Conservation (phyloP, 1,140 invertebrate species). For the Eupristina koningsbergeri region DNA sequence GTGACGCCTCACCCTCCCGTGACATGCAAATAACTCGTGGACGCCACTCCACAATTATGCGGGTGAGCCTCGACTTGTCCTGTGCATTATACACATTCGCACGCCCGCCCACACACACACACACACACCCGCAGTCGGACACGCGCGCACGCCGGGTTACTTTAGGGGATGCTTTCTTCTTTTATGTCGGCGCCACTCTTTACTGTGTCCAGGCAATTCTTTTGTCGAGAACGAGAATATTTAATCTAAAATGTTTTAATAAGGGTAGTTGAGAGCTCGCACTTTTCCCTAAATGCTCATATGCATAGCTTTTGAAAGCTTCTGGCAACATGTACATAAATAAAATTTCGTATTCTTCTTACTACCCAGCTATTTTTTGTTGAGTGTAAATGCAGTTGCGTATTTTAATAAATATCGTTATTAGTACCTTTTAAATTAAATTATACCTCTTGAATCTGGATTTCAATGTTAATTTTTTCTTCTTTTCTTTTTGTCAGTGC, state of each 20-base stretch:
- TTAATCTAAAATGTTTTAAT: constrained; percentile 35
- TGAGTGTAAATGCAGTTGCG: neutral
- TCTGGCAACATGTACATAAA: neutral
- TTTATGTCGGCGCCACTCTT: constrained; percentile 8
- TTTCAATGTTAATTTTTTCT: no score
- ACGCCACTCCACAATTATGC: constrained; percentile 32
- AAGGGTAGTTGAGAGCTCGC: neutral
- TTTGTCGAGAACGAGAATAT: constrained; percentile 26
- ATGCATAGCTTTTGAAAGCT: constrained; percentile 20
- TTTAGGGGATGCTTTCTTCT: neutral
- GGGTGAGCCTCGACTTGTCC: neutral
- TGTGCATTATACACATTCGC: neutral
- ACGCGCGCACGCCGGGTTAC: neutral
- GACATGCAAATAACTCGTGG: constrained; percentile 33
- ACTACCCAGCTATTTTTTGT: neutral
- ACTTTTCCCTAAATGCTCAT: constrained; percentile 18
- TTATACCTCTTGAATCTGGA: neutral
- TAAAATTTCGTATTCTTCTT: neutral
- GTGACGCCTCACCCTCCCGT: constrained; percentile 5
- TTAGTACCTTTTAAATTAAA: neutral
- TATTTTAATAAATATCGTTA: neutral
- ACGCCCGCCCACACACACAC: neutral
- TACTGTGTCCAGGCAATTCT: neutral
- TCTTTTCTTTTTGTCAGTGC: no score
- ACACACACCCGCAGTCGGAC: neutral